These are phyloP conservation scores for Brenthis hecate DNA, from an alignment of 2,888 invertebrate species.

Conservation along the genomic window DNA sequence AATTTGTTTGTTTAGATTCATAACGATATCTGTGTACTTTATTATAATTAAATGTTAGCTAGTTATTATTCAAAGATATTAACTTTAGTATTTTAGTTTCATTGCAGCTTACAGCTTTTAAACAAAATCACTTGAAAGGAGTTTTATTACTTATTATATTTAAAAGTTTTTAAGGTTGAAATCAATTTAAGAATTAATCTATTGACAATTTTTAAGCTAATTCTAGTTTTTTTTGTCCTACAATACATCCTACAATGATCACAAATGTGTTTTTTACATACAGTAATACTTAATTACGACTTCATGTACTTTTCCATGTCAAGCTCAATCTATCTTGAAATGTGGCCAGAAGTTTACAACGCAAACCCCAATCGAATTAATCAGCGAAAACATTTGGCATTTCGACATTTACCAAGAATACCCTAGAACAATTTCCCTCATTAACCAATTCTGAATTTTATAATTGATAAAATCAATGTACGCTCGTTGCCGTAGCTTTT, in stretches of 20 bases:
- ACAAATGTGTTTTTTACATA: too few relatives aligned
- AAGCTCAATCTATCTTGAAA: neutral
- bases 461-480: neutral
- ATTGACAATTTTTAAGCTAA: too few relatives aligned
- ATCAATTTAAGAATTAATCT: too few relatives aligned
- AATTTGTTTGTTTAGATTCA: neutral
- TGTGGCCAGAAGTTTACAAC: neutral
- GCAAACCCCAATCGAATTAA: conserved; percentile 3
- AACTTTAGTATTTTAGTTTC: too few relatives aligned
- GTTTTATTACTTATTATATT: too few relatives aligned
- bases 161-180: too few relatives aligned
- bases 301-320: neutral
- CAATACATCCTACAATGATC: too few relatives aligned
- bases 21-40: neutral
- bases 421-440: neutral
- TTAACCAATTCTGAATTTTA: neutral
- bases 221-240: too few relatives aligned
- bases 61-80: too few relatives aligned
- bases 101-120: too few relatives aligned
- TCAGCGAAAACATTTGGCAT: conserved; percentile 4
- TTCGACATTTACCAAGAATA: neutral
- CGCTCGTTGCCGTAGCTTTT: neutral
- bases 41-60: neutral
- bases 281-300: neutral
- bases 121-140: too few relatives aligned